phyloP scores from a whole-genome alignment of 1,140 invertebrate genomes.

The Drosophila insularis region DNA sequence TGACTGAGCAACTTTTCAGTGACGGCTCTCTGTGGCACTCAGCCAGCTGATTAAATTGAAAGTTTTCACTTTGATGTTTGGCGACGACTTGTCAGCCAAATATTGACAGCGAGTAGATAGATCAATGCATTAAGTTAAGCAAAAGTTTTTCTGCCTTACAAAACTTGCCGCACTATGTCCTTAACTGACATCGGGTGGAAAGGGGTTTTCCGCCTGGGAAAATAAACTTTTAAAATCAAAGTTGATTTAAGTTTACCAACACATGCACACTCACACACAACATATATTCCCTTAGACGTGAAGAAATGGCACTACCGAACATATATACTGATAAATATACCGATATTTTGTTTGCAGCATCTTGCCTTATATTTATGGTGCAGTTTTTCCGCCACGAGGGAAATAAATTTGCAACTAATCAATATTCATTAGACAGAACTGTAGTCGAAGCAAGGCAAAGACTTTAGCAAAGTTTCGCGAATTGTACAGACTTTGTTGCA shows the following conservation, averaged over 20 bases:
- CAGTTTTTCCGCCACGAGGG: conserved; percentile 19
- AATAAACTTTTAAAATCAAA: conserved; percentile 69
- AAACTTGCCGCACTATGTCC: conserved; percentile 31
- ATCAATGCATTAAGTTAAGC: conserved; percentile 69
- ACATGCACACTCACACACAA: conserved; percentile 30
- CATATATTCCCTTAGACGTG: conserved; percentile 20
- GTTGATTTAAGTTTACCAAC: conserved; percentile 62
- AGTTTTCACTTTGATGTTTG: conserved; percentile 49
- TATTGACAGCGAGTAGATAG: conserved; percentile 64
- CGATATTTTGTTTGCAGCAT: conserved; percentile 50
- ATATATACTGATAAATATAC: conserved; percentile 45
- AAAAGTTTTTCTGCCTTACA: conserved; percentile 44
- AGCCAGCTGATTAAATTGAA: conserved; percentile 70
- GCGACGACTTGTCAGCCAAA: conserved; percentile 68
- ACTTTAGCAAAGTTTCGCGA: conserved; percentile 13
- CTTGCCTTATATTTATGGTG: conserved; percentile 43
- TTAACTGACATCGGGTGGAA: conserved; percentile 7
- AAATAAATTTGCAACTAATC: conserved; percentile 50
- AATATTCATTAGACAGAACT: conserved; percentile 67
- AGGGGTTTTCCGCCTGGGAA: conserved; percentile 42
- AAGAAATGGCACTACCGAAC: not conserved
- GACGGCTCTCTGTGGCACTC: conserved; percentile 43
- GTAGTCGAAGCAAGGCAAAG: conserved; percentile 7
- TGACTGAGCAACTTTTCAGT: not conserved
- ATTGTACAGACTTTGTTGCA: conserved; percentile 23